Evolutionary conservation across 2,888 invertebrate species (phyloP), one percentile per base, ranked within the genome.

Genomic region (Cataglyphis livida): DNA sequence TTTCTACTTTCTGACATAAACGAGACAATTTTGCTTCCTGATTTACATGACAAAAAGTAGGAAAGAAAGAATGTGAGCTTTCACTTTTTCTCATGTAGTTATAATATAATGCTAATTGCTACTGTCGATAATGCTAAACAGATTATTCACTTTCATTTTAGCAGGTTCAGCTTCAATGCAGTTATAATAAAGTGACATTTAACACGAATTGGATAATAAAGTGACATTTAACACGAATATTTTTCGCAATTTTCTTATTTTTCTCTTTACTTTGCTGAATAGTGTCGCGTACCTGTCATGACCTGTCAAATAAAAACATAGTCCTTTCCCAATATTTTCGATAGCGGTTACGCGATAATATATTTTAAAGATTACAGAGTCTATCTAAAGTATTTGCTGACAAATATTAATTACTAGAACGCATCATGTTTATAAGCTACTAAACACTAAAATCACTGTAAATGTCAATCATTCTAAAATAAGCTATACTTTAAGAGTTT

Each of bases 231-330:
- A 65, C 75, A 65, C 38, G n/a, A 38, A 76, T 25, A n/a, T 54
- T 38, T 35, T 48, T 51, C 21, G 21, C 4, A 35, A 25, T 75
- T 76, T 76, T 51, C n/a, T 54, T 32, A 75, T 65, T 65, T 76
- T 65, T 25, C 25, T 38, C 25, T 25, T 65, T 51, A 65, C 12
- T 65, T 65, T 51, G 65, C 51, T 51, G 75, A 75, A 75, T 65
- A 64, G 62, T 68, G 73, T 78, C 61, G 59, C 54, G 21, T 41
- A 61, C 35, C 65, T 83, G 78, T 71, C 51, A 65, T 38, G 51
- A 76, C 65, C 38, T 54, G 65, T 76, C 65, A 75, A 64, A 10
- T 62, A 51, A 38, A 51, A 75, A 51, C 38, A 4, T 38, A 25
- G 7, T 28, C 28, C 65, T 51, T 76, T 65, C 6, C 38, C 18